These are phyloP conservation scores for Drosophila formosana DNA, from an alignment of 2,888 invertebrate genomes.

Conservation along the genomic window DNA sequence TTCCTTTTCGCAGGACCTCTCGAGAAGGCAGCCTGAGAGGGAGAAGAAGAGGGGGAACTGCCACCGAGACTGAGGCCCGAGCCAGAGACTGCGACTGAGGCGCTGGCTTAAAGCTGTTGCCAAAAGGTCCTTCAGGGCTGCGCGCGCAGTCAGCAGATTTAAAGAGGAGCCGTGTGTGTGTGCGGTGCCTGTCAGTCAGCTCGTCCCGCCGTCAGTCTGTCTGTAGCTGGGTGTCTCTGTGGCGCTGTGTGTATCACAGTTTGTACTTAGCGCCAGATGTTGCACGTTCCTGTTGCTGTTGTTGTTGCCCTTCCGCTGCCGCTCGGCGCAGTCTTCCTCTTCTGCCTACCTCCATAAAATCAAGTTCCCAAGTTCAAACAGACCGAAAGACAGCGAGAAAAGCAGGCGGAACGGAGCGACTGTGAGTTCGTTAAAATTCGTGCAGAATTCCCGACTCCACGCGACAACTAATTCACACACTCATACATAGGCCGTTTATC, in stretches of 20 bases:
- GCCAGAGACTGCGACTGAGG: conserved; percentile 3
- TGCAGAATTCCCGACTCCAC: conserved; percentile 19
- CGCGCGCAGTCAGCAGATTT: conserved; percentile 73
- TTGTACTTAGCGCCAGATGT: conserved; percentile 81
- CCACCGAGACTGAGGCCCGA: background rate
- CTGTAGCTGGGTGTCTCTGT: conserved; percentile 44
- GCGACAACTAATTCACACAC: conserved; percentile 63
- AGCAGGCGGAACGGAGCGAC: background rate
- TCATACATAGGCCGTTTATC: conserved; percentile 20
- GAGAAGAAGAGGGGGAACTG: background rate
- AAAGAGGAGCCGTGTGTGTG: conserved; percentile 67
- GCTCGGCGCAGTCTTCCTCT: conserved; percentile 26
- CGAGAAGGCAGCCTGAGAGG: conserved; percentile 18
- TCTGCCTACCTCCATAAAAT: conserved; percentile 66
- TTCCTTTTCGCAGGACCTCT: conserved; percentile 67
- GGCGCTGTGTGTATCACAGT: conserved; percentile 75
- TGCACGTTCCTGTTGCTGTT: conserved; percentile 49
- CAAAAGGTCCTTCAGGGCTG: conserved; percentile 50
- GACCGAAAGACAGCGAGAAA: conserved; percentile 43
- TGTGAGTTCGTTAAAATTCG: conserved; percentile 24
- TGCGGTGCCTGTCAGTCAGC: conserved; percentile 30
- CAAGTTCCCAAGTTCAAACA: conserved; percentile 81
- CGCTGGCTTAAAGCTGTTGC: conserved; percentile 47
- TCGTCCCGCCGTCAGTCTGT: conserved; percentile 25
- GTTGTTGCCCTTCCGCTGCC: conserved; percentile 34